These are phyloP conservation scores for Hermodice carunculata DNA, from an alignment of 2,888 invertebrate genomes.

Conservation along the genomic window DNA sequence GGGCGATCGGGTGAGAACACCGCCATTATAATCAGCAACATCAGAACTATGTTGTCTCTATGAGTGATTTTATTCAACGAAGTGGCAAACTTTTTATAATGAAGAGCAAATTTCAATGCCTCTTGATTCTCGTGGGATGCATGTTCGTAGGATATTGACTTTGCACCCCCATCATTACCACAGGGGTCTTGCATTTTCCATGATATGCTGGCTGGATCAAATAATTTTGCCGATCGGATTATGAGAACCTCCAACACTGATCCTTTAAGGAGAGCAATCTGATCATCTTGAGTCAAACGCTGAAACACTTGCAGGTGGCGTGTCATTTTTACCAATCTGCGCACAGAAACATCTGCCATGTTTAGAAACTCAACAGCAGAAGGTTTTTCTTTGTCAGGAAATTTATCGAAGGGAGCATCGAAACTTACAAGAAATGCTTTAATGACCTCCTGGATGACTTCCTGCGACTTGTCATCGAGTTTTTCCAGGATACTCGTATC, in stretches of 20 bases:
- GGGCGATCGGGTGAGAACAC: conserved; percentile 60
- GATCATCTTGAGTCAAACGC: conserved; percentile 94
- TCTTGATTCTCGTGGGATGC: conserved; percentile 52
- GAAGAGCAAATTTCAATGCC: conserved; percentile 54
- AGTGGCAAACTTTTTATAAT: conserved; percentile 61
- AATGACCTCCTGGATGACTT: conserved; percentile 25
- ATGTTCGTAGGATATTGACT: conserved; percentile 49
- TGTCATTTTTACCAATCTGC: conserved; percentile 79
- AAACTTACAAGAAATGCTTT: conserved; percentile 34
- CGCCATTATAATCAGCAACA: conserved; percentile 60
- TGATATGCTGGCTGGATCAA: conserved; percentile 52
- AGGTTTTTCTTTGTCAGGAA: too few relatives aligned
- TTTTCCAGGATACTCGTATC: conserved; percentile 13
- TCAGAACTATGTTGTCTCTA: conserved; percentile 57
- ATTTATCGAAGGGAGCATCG: conserved; percentile 38
- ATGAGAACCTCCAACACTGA: conserved; percentile 65
- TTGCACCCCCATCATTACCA: conserved; percentile 20
- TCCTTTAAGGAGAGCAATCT: conserved; percentile 77
- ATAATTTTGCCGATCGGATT: conserved; percentile 61
- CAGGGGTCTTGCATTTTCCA: conserved; percentile 48
- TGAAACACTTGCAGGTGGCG: conserved; percentile 84
- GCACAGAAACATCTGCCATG: conserved; percentile 62
- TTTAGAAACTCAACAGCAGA: conserved; percentile 60
- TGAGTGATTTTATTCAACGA: conserved; percentile 55
- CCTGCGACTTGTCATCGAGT: conserved; percentile 4